A percentile compares a stretch with the other conserved stretches of the same genome.
These are phyloP conservation scores for Orchesella cincta DNA, from an alignment of 1,140 invertebrate genomes.

Conservation along the genomic window DNA sequence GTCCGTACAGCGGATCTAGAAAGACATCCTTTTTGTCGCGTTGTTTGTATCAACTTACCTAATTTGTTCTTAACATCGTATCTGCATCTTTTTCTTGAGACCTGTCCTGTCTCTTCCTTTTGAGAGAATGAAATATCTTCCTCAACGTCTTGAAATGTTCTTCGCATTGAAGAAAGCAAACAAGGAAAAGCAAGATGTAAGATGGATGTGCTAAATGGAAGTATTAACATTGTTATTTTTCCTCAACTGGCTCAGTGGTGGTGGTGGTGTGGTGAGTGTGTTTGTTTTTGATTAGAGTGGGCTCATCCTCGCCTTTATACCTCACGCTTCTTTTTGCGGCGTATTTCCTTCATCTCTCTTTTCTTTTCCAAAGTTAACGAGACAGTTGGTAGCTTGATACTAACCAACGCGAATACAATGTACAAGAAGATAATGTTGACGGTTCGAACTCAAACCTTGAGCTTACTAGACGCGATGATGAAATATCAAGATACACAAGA, in stretches of 20 bases:
- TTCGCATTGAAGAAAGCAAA: neutral
- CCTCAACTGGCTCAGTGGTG: neutral
- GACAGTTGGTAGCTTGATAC: neutral
- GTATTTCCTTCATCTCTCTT: neutral
- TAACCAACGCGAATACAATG: neutral
- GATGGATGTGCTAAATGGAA: slow-evolving; percentile 9
- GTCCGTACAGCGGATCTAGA: too few species aligned
- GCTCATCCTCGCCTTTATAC: neutral
- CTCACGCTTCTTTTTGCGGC: neutral
- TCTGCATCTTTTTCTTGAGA: neutral
- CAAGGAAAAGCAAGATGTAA: neutral
- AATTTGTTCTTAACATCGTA: slow-evolving; percentile 7
- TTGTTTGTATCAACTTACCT: slow-evolving; percentile 3
- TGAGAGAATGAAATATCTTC: slow-evolving; percentile 13
- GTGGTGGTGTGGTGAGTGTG: neutral
- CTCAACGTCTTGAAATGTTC: neutral
- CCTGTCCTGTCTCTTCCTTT: neutral
- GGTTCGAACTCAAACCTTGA: too few species aligned
- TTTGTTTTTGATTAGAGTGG: neutral
- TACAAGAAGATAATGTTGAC: too few species aligned
- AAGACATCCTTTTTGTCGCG: neutral
- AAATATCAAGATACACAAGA: neutral
- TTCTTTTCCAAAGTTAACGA: neutral
- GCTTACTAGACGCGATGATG: too few species aligned
- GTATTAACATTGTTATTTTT: slow-evolving; percentile 7